Base-by-base conservation (phyloP, 2,113 vertebrate species). In the Physeter macrocephalus region DNA sequence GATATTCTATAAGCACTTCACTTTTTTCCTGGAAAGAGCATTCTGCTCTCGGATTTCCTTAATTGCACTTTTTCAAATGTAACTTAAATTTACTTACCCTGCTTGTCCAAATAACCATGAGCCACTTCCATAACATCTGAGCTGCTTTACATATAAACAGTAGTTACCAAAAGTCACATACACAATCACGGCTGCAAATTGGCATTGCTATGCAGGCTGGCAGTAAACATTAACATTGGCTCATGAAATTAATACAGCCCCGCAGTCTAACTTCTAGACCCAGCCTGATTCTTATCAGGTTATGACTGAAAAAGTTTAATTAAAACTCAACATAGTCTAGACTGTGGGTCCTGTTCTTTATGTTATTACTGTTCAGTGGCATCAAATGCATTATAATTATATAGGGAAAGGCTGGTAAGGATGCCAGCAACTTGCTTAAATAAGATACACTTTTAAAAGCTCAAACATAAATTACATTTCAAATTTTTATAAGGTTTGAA, bases 41-140 rank as follows among this genome's bases (percentile, higher is more conserved):
- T 34, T 94, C 87, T 97, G 94, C 0, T 41, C 23, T 96, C 91
- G 62, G n/a, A 74, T 85, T 89, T 96, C 64, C 71, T 97, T 96
- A 99, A 98, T 98, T 98, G 97, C 98, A 98, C 98, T 98, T 98
- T 97, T 57, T 81, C 21, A 97, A 98, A 87, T 74, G n/a, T 61
- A 97, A 96, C 93, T 97, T 46, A 97, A 97, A 98, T 97, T 89
- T 4, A 39, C 94, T 94, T 98, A 98, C 96, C 98, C 97, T 98
- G 97, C 84, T 98, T 98, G 78, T 97, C 96, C 95, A 21, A 75
- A 97, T 62, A 36, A 90, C 94, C 71, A 52, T 75, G 77, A 97
- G 80, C 18, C 92, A n/a, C 11, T 77, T 92, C 88, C 80, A 89
- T 88, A 21, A 88, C 97, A 96, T 83, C 93, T 36, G 67, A 87